Evolutionary conservation across 2,113 vertebrate genomes (phyloP).

Genomic region (Egretta garzetta): DNA sequence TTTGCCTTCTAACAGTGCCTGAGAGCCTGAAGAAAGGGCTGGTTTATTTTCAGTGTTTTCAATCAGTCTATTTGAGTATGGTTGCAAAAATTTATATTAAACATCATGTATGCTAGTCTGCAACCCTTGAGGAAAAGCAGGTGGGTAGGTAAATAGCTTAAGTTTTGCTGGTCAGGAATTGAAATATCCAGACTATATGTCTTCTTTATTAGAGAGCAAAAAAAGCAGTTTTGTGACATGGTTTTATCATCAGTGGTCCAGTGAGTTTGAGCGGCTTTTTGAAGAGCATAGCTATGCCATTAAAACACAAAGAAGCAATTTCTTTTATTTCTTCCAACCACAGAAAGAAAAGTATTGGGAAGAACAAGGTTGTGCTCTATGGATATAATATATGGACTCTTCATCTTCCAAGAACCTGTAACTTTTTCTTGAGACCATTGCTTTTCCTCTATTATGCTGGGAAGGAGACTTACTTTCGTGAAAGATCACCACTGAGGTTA

Average conservation of each 20-base stretch:
- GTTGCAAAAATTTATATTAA: background rate
- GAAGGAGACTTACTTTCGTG: background rate
- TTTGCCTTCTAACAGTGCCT: background rate
- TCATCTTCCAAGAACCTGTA: background rate
- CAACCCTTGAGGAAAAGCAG: background rate
- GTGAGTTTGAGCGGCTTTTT: background rate
- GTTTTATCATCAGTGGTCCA: background rate
- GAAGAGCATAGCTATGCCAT: background rate
- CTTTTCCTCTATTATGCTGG: background rate
- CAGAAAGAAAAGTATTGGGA: background rate
- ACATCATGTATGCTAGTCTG: background rate
- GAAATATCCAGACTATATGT: background rate
- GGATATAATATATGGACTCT: background rate
- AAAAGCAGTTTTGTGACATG: background rate
- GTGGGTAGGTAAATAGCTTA: background rate
- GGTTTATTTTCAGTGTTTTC: background rate
- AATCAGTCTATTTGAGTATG: background rate
- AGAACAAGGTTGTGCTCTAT: background rate
- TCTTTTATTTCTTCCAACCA: background rate
- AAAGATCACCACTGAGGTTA: background rate
- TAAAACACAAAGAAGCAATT: background rate
- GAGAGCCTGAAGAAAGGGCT: background rate
- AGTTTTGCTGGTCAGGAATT: background rate
- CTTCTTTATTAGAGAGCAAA: background rate
- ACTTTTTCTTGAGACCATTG: background rate